Evolutionary conservation across 1,140 invertebrate species (phyloP), one percentile per base, ranked within the genome.

Genomic region (Brachionus asplanchnoidis): DNA sequence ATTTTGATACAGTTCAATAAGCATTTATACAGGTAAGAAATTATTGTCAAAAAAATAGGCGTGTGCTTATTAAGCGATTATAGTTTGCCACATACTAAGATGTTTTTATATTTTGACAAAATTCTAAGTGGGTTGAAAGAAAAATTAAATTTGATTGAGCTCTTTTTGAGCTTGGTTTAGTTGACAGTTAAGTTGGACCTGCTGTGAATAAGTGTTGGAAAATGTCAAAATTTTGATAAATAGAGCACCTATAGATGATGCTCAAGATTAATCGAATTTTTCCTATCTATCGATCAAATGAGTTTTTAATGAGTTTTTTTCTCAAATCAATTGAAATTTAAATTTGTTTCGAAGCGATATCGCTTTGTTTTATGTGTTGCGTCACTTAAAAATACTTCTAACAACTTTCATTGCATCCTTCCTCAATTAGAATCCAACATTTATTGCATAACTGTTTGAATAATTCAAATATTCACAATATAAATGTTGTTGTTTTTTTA

Each of bases 1-100:
- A 77, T 50, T 77, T 77, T 50, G 73, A 77, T 77, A 77, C 73
- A 77, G 73, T 77, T 77, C 73, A 77, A 77, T 77, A 50, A 50
- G 26, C 73, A 77, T 23, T 77, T 50, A 26, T 50, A 77, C 17
- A 77, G 73, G 73, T 77, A 77, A 50, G 73, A 46, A 26, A 20
- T 42, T 42, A 20, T 73, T 73, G 66, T 32, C 28, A 42, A 44
- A 42, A 32, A 46, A 77, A 50, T 50, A 50, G 73, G 73, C 73
- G 73, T 77, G 73, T 77, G 70, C 36, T 75, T 75, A 36, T 1
- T 36, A 75, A 68, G 66, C 12, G 68, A 73, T 40, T 73, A 42
- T 20, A 40, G 32, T 42, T 73, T 73, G n/a, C 68, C 68, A 73
- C 68, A 73, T 42, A 73, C 68, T 36, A 73, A n/a, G 68, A 73